Conservation (phyloP, 1,140 invertebrate species). For the Zophobas atratus region DNA sequence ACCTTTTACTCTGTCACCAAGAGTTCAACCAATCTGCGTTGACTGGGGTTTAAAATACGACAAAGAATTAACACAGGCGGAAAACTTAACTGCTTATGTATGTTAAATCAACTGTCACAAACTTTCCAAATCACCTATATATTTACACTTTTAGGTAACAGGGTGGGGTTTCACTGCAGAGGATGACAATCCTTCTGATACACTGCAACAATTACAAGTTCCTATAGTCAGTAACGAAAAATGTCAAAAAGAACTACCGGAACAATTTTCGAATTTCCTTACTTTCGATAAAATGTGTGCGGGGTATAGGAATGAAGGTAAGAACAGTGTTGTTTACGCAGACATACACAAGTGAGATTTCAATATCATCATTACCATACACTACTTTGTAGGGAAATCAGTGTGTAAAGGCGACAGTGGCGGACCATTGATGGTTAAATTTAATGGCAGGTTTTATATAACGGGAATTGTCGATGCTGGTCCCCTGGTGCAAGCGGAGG, state of each 20-base stretch:
- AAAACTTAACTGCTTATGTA: neutral
- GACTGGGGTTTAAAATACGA: neutral
- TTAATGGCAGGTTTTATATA: constrained; percentile 52
- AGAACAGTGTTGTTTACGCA: constrained; percentile 20
- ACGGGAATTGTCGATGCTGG: constrained; percentile 57
- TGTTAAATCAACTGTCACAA: too few relatives aligned
- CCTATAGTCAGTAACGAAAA: constrained; percentile 46
- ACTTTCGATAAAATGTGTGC: constrained; percentile 58
- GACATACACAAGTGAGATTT: neutral
- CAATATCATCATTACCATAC: too few relatives aligned
- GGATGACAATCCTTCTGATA: neutral
- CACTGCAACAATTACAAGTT: constrained; percentile 49
- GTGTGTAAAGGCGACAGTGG: constrained; percentile 62
- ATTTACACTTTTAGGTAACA: neutral
- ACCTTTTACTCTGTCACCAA: neutral
- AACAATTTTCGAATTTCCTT: constrained; percentile 52
- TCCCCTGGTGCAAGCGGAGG: constrained; percentile 19
- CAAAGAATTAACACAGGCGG: neutral
- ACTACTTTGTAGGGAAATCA: neutral
- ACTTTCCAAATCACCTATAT: too few relatives aligned
- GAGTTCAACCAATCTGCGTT: neutral
- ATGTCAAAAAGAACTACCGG: constrained; percentile 51
- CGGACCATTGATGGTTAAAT: constrained; percentile 55
- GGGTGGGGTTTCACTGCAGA: neutral
- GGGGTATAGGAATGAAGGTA: constrained; percentile 58